Evolutionary conservation across 2,888 invertebrate species (phyloP).

Genomic region (Brenthis ino): DNA sequence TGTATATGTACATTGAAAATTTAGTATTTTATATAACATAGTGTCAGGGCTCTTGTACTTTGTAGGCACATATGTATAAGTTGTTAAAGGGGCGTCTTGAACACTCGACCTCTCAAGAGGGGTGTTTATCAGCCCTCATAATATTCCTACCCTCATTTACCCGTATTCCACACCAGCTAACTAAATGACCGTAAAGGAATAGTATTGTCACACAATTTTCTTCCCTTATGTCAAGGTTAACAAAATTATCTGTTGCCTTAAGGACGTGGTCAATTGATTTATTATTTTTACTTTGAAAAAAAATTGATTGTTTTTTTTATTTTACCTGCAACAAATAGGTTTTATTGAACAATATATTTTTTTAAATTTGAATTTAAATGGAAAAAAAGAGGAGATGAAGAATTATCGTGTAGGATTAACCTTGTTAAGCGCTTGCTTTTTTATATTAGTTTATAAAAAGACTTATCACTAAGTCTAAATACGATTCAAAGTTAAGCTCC

Average conservation of each 20-base stretch:
- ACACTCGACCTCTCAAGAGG: conserved; percentile 33
- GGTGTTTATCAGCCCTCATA: conserved; percentile 31
- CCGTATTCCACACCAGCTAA: conserved; percentile 12
- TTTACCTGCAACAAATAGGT: no score
- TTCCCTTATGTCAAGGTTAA: conserved; percentile 8
- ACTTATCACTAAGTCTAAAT: conserved; percentile 1
- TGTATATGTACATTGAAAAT: no score
- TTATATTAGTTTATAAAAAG: not conserved
- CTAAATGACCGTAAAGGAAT: conserved; percentile 24
- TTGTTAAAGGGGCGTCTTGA: conserved; percentile 24
- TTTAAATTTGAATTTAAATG: no score
- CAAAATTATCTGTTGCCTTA: not conserved
- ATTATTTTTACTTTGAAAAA: not conserved
- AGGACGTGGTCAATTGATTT: not conserved
- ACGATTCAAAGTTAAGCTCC: not conserved
- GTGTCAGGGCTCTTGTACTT: not conserved
- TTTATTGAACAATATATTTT: no score
- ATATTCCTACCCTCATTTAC: conserved; percentile 32
- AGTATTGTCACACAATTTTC: conserved; percentile 17
- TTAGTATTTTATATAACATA: not conserved
- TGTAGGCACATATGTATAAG: not conserved
- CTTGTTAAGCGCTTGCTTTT: no score
- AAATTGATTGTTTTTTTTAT: no score
- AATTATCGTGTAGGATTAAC: no score
- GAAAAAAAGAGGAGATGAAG: no score